Evolutionary conservation across 2,797 vertebrate species (phyloP), one percentile per base, ranked within the genome.

Genomic region (Gouania willdenowi): DNA sequence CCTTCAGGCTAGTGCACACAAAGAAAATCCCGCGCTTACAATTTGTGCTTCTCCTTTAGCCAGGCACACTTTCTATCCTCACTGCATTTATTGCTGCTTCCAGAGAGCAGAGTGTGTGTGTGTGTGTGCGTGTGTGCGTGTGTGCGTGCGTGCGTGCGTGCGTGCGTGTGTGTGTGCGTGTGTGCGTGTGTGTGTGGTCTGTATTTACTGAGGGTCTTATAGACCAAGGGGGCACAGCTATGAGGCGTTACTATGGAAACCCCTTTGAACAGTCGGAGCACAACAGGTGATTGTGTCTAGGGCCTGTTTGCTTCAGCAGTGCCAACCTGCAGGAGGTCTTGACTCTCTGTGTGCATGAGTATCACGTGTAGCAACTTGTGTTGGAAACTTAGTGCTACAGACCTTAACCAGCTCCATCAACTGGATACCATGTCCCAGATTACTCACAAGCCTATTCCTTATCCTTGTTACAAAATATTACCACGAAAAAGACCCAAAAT

Each of bases 211-310:
- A 81, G 58, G 81, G 79, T 82, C 87, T 86, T 82, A 72, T 61
- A 77, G 75, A 74, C 57, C 50, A 57, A 72, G 65, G 71, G 76
- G 69, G 79, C 51, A 61, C 27, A 67, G 73, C 72, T 78, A 65
- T 71, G 58, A 78, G 66, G 56, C 20, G 87, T 91, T 83, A 70
- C 85, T 79, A 91, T 90, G 82, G 85, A 66, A 79, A 90, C 84
- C 54, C 59, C 75, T 83, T 87, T 81, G 81, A 81, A 79, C 55
- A 66, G 66, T 41, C 67, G 72, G 66, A 81, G 77, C 73, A 83
- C 89, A 90, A 89, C 89, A 90, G 87, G 87, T 90, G 80, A 85
- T 84, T 88, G 75, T 79, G 65, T 77, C 29, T 73, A 59, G 61
- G 63, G 71, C 62, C 68, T 54, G 66, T 70, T 76, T 48, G 39